Conservation (phyloP, 2,113 vertebrate species). For the Caloenas nicobarica region DNA sequence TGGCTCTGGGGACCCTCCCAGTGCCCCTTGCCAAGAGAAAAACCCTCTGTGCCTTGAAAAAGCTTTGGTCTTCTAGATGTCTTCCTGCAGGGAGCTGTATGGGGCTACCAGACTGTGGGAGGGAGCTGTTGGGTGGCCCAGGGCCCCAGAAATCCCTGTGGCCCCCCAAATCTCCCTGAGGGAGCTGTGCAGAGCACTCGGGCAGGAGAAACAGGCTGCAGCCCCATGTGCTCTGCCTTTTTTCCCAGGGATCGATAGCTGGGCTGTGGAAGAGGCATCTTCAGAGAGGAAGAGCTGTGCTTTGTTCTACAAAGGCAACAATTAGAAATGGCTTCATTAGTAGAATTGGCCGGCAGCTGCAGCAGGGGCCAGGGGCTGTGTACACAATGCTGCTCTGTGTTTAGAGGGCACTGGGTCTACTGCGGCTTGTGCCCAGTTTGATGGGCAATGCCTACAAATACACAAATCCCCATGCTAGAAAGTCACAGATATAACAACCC, state of each 20-base stretch:
- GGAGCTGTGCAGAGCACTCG: background rate
- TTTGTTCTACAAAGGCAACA: conserved; percentile 56
- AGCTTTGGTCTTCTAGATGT: background rate
- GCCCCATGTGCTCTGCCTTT: background rate
- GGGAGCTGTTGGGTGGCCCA: background rate
- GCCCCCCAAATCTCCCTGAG: background rate
- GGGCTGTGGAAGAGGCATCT: background rate
- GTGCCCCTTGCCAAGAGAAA: background rate
- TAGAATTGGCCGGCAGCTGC: background rate
- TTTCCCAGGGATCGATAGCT: conserved; percentile 9
- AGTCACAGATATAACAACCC: background rate
- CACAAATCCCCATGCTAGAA: background rate
- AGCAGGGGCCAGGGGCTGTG: background rate
- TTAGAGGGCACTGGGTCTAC: background rate
- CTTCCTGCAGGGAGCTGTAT: background rate
- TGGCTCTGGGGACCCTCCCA: background rate
- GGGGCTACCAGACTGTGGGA: background rate
- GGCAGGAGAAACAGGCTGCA: background rate
- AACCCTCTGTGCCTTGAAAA: fast-evolving
- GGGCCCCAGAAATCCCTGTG: fast-evolving
- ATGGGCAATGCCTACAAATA: background rate
- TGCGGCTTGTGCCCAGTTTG: fast-evolving
- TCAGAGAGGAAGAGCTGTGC: conserved; percentile 25
- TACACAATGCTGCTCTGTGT: background rate
- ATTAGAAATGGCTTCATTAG: conserved; percentile 43